phyloP scores from a whole-genome alignment of 1,140 invertebrate genomes.

The Lysiphlebus fabarum region DNA sequence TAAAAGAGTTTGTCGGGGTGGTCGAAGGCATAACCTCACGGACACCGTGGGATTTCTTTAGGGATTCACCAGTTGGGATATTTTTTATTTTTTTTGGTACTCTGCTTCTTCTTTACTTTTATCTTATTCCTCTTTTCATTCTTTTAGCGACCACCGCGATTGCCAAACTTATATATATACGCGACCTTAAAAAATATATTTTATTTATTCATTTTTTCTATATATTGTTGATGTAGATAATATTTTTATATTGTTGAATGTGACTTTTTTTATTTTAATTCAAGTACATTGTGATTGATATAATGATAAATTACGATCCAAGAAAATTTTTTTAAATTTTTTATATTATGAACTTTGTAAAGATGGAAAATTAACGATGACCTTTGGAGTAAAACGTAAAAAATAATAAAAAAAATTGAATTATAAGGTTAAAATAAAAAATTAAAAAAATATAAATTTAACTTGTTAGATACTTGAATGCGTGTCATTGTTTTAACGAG shows the following conservation, averaged over 20 bases:
- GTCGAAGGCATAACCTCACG: constrained; percentile 29
- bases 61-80: constrained; percentile 20
- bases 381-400: background rate
- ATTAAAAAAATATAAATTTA: background rate
- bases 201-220: too few relatives aligned
- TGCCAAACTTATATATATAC: too few relatives aligned
- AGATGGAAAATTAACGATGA: too few relatives aligned
- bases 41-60: constrained; percentile 31
- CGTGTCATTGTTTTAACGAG: too few relatives aligned
- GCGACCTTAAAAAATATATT: too few relatives aligned
- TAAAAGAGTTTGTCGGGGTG: constrained; percentile 18
- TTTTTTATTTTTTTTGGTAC: constrained; percentile 17
- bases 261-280: too few relatives aligned
- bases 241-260: too few relatives aligned
- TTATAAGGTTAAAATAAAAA: background rate
- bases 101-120: background rate
- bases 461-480: background rate
- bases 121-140: background rate
- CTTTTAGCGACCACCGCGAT: constrained; percentile 7
- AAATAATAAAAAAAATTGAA: background rate
- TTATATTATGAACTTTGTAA: too few relatives aligned
- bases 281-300: too few relatives aligned
- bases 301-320: too few relatives aligned
- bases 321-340: too few relatives aligned
- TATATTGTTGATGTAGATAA: too few relatives aligned